A percentile compares a stretch with the other conserved stretches of the same genome.
Evolutionary conservation across 2,113 vertebrate species (phyloP).

Genomic region (Sylvicapra grimmia): DNA sequence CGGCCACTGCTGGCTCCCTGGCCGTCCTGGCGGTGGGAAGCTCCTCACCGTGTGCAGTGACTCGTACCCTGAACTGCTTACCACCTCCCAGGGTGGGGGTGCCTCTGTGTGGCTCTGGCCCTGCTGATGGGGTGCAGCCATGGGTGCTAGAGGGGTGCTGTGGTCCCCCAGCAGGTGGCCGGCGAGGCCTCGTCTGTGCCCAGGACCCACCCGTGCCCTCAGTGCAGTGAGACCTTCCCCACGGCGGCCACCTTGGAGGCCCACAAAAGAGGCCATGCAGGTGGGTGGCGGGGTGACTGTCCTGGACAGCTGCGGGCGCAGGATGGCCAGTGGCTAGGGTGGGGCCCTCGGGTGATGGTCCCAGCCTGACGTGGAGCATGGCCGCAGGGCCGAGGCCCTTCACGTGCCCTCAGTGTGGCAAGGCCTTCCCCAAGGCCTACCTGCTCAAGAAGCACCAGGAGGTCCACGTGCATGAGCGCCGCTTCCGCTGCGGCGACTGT

Average conservation of each 20-base stretch:
- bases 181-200: background rate
- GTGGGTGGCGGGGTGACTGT: slow-evolving; percentile 72
- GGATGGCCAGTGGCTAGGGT: background rate
- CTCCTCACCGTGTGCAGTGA: background rate
- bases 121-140: background rate
- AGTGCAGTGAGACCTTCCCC: slow-evolving; percentile 89
- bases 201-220: slow-evolving; percentile 79
- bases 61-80: background rate
- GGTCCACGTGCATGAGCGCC: slow-evolving; percentile 89
- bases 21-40: background rate
- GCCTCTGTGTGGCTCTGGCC: background rate
- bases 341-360: background rate
- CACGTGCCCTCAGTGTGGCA: slow-evolving; percentile 89
- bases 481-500: slow-evolving; percentile 96
- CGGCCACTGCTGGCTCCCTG: background rate
- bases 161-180: slow-evolving; percentile 54
- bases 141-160: background rate
- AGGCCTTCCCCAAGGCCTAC: slow-evolving; percentile 95
- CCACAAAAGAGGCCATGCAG: slow-evolving; percentile 90
- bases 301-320: background rate
- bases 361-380: background rate
- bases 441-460: slow-evolving; percentile 97
- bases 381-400: slow-evolving; percentile 89
- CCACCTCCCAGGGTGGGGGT: background rate
- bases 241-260: slow-evolving; percentile 86